phyloP scores from a whole-genome alignment of 1,140 invertebrate species.

The Pararge aegeria region DNA sequence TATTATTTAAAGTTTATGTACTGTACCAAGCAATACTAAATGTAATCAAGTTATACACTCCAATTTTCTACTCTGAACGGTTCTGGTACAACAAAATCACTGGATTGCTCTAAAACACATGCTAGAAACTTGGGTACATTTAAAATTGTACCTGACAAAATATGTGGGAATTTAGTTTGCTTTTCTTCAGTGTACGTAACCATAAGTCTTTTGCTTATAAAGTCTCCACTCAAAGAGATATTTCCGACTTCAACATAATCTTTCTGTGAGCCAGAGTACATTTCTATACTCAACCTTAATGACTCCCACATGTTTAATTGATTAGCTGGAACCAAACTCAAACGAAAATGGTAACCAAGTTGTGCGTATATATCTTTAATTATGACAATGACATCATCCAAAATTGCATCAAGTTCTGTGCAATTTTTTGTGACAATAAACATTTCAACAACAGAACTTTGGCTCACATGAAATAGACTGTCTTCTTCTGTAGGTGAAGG shows the following conservation, averaged over 20 bases:
- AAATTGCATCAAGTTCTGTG: slow-evolving; percentile 64
- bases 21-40: no score
- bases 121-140: slow-evolving; percentile 83
- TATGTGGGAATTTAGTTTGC: slow-evolving; percentile 77
- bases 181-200: slow-evolving; percentile 80
- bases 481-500: slow-evolving; percentile 62
- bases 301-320: slow-evolving; percentile 82
- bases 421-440: slow-evolving; percentile 78
- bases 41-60: slow-evolving; percentile 27
- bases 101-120: slow-evolving; percentile 83
- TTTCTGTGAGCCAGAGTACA: slow-evolving; percentile 82
- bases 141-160: slow-evolving; percentile 83
- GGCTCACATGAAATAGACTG: slow-evolving; percentile 82
- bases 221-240: slow-evolving; percentile 82
- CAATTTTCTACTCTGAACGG: slow-evolving; percentile 52
- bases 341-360: slow-evolving; percentile 82
- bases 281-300: slow-evolving; percentile 82
- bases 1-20: slow-evolving; percentile 2
- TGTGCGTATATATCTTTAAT: slow-evolving; percentile 79
- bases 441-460: slow-evolving; percentile 81
- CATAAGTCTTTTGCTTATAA: slow-evolving; percentile 84
- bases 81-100: slow-evolving; percentile 50
- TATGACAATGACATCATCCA: slow-evolving; percentile 71
- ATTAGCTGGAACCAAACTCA: slow-evolving; percentile 79
- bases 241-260: slow-evolving; percentile 84